Percentiles rank a stretch among this genome's conserved stretches.
Conservation (phyloP, 2,888 invertebrate genomes). For the Eupithecia tripunctaria region DNA sequence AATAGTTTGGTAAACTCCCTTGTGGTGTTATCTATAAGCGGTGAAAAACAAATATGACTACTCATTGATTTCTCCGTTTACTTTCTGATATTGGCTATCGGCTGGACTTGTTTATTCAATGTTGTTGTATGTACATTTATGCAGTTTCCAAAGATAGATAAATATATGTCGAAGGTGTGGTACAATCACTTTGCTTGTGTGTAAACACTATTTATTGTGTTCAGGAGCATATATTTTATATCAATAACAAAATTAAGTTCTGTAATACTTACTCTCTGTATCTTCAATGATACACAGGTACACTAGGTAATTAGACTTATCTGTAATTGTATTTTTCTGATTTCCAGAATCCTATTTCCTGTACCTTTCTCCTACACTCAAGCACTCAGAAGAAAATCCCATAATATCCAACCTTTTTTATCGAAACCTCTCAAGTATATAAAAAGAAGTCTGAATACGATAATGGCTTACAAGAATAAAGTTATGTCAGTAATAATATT, state of each 20-base stretch:
- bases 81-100: slow-evolving; percentile 8
- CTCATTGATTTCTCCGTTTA: background rate
- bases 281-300: no score
- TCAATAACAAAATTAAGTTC: background rate
- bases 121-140: background rate
- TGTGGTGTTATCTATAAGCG: slow-evolving; percentile 3
- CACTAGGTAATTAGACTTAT: no score
- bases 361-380: slow-evolving; percentile 23
- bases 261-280: no score
- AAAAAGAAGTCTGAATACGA: slow-evolving; percentile 29
- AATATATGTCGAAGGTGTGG: background rate
- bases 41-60: slow-evolving; percentile 2
- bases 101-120: background rate
- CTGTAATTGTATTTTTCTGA: background rate
- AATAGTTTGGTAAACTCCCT: background rate
- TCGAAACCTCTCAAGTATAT: background rate
- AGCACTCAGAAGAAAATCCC: slow-evolving; percentile 16
- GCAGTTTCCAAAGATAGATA: background rate
- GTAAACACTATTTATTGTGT: background rate
- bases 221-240: background rate
- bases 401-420: background rate
- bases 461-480: slow-evolving; percentile 59
- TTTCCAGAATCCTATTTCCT: slow-evolving; percentile 31
- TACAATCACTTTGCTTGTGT: no score
- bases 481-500: slow-evolving; percentile 48